These are phyloP conservation scores for Scolopax bukidnonensis DNA, from an alignment of 2,797 vertebrate genomes.

Conservation along the genomic window DNA sequence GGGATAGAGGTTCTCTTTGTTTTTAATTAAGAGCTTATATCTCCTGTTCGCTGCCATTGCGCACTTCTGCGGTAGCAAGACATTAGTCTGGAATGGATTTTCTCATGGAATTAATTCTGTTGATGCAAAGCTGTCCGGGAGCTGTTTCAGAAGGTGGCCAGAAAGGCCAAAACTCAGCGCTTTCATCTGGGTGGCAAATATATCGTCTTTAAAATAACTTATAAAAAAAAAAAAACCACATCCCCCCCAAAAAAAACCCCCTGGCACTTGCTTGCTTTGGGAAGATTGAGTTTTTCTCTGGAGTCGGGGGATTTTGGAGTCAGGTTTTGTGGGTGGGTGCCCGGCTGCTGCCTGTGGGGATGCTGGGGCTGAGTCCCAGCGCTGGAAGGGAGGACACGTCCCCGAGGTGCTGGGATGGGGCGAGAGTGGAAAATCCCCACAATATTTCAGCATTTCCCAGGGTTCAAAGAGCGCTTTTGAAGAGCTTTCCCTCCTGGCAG, in stretches of 20 bases:
- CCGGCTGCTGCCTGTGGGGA: rapidly evolving
- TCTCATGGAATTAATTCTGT: slow-evolving; percentile 51
- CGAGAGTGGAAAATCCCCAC: slow-evolving; percentile 42
- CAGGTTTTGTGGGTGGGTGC: rapidly evolving
- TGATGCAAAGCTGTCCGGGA: slow-evolving; percentile 37
- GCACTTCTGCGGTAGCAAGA: slow-evolving; percentile 7
- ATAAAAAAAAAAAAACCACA: background rate
- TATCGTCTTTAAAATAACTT: background rate
- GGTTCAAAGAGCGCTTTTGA: slow-evolving; percentile 66
- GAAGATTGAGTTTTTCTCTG: background rate
- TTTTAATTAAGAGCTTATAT: slow-evolving; percentile 62
- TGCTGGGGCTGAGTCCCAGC: background rate
- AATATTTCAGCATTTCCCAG: slow-evolving; percentile 9
- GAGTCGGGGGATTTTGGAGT: background rate
- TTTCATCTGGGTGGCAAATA: slow-evolving; percentile 44
- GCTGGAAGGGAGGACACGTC: rapidly evolving
- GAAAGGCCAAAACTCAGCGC: slow-evolving; percentile 33
- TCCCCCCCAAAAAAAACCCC: background rate
- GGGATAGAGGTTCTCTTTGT: slow-evolving; percentile 62
- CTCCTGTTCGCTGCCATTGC: background rate
- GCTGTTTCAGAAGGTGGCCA: background rate
- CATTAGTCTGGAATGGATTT: background rate
- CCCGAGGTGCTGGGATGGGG: rapidly evolving
- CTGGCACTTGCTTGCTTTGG: background rate
- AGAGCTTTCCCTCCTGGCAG: slow-evolving; percentile 68